phyloP scores from a whole-genome alignment of 2,888 invertebrate genomes.

The Emmelina monodactyla region DNA sequence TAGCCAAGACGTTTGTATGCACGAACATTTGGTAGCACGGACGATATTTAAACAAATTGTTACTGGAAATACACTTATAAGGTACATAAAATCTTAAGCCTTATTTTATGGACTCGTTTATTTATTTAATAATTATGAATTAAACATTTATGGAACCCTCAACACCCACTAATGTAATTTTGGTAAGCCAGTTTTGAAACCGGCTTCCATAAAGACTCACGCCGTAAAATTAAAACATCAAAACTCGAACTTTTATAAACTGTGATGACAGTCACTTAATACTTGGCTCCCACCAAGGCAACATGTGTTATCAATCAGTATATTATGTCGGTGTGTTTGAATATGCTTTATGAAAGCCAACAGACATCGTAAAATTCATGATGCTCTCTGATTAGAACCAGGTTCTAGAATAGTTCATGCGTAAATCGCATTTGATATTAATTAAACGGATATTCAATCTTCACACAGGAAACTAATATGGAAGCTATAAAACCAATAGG shows the following conservation, averaged over 20 bases:
- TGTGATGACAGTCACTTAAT: constrained; percentile 14
- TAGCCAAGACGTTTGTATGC: constrained; percentile 25
- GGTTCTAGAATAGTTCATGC: constrained; percentile 26
- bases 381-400: constrained; percentile 53
- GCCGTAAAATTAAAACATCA: too few relatives aligned
- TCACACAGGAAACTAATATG: constrained; percentile 26
- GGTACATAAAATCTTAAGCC: too few relatives aligned
- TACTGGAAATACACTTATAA: too few relatives aligned
- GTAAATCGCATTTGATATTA: constrained; percentile 38
- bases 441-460: constrained; percentile 46
- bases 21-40: constrained; percentile 19
- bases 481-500: constrained; percentile 10
- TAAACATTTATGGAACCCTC: too few relatives aligned
- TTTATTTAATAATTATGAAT: too few relatives aligned
- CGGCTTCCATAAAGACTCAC: too few relatives aligned
- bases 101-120: too few relatives aligned
- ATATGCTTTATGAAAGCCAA: constrained; percentile 38
- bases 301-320: constrained; percentile 56
- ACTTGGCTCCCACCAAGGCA: constrained; percentile 19
- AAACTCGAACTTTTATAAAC: too few relatives aligned
- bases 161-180: too few relatives aligned
- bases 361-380: constrained; percentile 50
- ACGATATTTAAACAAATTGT: too few relatives aligned
- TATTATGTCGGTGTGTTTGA: constrained; percentile 38
- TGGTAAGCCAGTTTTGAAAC: too few relatives aligned